Percentiles rank a stretch among this genome's conserved stretches.
phyloP scores from a whole-genome alignment of 2,888 invertebrate genomes.

The Thera obeliscata region DNA sequence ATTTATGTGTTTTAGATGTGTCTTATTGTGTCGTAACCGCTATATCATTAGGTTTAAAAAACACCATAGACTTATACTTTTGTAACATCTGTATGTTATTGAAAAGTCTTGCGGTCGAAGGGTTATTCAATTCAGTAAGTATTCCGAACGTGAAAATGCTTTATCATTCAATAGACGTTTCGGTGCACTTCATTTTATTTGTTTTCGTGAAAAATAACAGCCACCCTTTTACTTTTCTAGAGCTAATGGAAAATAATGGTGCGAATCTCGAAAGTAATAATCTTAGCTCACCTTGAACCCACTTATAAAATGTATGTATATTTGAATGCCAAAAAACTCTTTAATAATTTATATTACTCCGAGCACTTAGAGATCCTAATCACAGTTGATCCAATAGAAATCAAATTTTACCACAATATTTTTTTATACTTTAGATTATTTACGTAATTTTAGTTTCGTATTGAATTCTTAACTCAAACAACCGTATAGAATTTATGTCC shows the following conservation, averaged over 20 bases:
- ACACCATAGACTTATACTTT: background rate
- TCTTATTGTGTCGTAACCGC: conserved; percentile 9
- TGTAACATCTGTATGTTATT: conserved; percentile 2
- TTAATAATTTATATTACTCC: background rate
- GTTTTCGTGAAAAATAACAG: conserved; percentile 10
- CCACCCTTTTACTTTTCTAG: conserved; percentile 10
- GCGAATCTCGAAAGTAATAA: conserved; percentile 5
- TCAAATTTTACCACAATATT: background rate
- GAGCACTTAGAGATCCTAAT: background rate
- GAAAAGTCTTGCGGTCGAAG: conserved; percentile 16
- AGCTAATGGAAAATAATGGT: conserved; percentile 14
- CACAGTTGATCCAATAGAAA: background rate
- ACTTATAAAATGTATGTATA: conserved; percentile 12
- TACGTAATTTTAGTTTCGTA: too few species aligned
- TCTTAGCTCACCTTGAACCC: conserved; percentile 8
- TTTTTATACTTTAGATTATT: too few species aligned
- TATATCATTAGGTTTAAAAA: conserved; percentile 8
- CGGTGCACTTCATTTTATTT: conserved; percentile 8
- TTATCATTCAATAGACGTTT: conserved; percentile 5
- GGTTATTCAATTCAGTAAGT: conserved; percentile 14
- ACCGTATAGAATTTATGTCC: too few species aligned
- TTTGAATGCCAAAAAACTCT: conserved; percentile 13
- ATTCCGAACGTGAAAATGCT: conserved; percentile 11
- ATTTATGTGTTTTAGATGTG: conserved; percentile 1
- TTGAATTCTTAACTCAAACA: too few species aligned